Conservation (phyloP, 1,140 invertebrate species). For the Charaxes varanes region DNA sequence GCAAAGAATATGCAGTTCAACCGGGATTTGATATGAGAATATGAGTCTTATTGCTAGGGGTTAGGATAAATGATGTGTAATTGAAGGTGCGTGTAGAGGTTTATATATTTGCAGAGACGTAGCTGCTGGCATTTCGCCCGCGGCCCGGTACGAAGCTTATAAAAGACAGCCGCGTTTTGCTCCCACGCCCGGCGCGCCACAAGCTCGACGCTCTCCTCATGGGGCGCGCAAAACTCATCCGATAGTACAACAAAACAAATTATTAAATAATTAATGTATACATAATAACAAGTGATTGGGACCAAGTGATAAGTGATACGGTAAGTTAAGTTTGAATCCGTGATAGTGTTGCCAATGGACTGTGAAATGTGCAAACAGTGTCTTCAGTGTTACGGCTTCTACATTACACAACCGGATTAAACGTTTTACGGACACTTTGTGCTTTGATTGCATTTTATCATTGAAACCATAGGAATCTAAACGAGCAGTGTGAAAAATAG, state of each 20-base stretch:
- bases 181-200: constrained; percentile 63
- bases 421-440: constrained; percentile 13
- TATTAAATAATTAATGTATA: constrained; percentile 55
- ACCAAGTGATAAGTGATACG: constrained; percentile 71
- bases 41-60: constrained; percentile 23
- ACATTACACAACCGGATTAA: constrained; percentile 30
- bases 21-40: constrained; percentile 13
- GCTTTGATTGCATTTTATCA: background rate
- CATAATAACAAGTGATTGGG: constrained; percentile 47
- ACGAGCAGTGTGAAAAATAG: constrained; percentile 10
- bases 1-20: constrained; percentile 18
- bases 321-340: constrained; percentile 54
- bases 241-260: constrained; percentile 55
- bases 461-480: constrained; percentile 10
- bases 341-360: constrained; percentile 43
- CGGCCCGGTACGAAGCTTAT: constrained; percentile 60
- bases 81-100: constrained; percentile 8
- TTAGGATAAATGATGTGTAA: constrained; percentile 17
- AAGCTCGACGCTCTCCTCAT: constrained; percentile 60
- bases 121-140: constrained; percentile 56
- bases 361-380: constrained; percentile 57
- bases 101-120: constrained; percentile 29
- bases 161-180: constrained; percentile 57
- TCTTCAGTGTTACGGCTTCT: constrained; percentile 48
- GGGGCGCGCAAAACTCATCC: constrained; percentile 64